A percentile compares a stretch with the other conserved stretches of the same genome.
Conservation (phyloP, 2,797 vertebrate genomes). For the Halcyon badia region DNA sequence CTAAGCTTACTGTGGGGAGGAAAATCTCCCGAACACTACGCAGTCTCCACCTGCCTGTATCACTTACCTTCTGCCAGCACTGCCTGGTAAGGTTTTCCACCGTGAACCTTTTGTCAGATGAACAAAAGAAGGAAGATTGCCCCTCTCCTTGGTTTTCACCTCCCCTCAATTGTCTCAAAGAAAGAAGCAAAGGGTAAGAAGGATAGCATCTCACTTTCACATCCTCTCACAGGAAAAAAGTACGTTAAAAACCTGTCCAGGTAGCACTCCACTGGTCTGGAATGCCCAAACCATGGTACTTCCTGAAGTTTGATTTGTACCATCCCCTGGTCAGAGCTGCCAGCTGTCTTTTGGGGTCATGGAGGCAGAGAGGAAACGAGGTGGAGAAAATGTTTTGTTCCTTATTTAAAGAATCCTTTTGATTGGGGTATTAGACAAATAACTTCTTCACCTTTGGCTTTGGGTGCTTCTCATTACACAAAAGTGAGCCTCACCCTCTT, state of each 20-base stretch:
- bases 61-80: background rate
- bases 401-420: background rate
- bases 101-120: background rate
- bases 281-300: background rate
- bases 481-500: background rate
- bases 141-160: background rate
- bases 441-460: background rate
- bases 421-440: background rate
- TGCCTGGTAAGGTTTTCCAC: background rate
- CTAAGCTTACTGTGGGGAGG: background rate
- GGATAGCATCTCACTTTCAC: background rate
- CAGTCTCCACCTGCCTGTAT: background rate
- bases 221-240: background rate
- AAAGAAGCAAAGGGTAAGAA: background rate
- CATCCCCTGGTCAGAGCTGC: background rate
- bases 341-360: rapidly evolving
- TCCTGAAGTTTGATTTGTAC: background rate
- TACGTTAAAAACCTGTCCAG: background rate
- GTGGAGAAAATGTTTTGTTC: background rate
- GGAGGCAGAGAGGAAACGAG: background rate
- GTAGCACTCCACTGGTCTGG: background rate
- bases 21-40: background rate
- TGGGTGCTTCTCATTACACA: background rate
- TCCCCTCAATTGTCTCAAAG: background rate
- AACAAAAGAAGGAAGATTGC: background rate